Evolutionary conservation across 2,113 vertebrate genomes (phyloP), one percentile per base, ranked within the genome.

Genomic region (Phoxinus phoxinus): DNA sequence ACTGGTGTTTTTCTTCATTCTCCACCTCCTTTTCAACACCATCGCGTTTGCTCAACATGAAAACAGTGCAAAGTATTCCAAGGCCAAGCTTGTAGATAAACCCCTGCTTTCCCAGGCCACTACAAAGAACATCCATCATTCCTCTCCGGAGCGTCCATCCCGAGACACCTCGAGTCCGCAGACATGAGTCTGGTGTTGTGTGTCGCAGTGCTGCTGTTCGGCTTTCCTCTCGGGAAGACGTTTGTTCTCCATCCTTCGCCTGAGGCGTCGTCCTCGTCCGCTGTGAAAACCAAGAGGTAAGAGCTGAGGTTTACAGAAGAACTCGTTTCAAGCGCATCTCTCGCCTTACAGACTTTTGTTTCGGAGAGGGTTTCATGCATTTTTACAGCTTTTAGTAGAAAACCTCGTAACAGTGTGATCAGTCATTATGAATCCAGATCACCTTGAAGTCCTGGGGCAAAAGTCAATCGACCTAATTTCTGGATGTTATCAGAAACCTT

Each of bases 31-130:
- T 67, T 82, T 61, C 86, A 61, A 84, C 91, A 63, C 91, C 90
- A 93, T 93, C 93, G 0, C 93, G 90, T 91, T 86, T 78, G 89
- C 76, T 44, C 90, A 85, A 92, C 88, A 90, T 88, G 89, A 90
- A 89, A 94, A 94, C 94, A 94, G 90, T 94, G 93, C 93, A 86
- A 92, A 93, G 81, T 90, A 95, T 95, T 92, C 91, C 94, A 95
- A 95, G 95, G 95, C 85, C 94, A 91, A 84, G 86, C 80, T 89
- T 83, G 86, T 83, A 94, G 93, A 95, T 95, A 95, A 95, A 94
- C 92, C 87, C 53, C 63, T 86, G 93, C 88, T 88, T 94, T 95
- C 93, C 93, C 94, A 95, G 92, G 90, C 88, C 35, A 48, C 27
- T 72, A 77, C 84, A 82, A 89, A 92, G 92, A 92, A 90, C 88